Evolutionary conservation across 2,113 vertebrate species (phyloP), one percentile per base, ranked within the genome.

Genomic region (Trachemys scripta): DNA sequence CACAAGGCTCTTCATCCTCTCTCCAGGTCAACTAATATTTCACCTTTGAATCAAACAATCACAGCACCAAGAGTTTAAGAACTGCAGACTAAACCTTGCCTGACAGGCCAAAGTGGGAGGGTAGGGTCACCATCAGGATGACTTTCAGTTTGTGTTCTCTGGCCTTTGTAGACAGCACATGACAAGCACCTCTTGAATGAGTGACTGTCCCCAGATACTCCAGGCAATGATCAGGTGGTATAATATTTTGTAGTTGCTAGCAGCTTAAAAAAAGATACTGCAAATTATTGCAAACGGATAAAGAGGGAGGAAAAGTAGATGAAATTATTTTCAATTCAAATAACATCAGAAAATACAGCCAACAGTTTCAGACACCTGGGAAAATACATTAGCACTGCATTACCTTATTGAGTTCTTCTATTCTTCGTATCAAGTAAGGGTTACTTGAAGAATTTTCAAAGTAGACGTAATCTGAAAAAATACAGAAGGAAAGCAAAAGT

Each of bases 371-470:
- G 92, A 94, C 65, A 49, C 10, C 51, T 45, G 25, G 90, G 13
- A 29, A 4, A 83, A 80, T 53, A 78, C 12, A 47, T 20, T 27
- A 47, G 35, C 42, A 27, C 25, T 42, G 10, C 92, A 91, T 95
- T 97, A 99, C 99, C 99, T 99, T 99, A 98, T 99, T 99, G 92
- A 99, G 99, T 92, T 99, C 99, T 98, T 99, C 99, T 98, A 99
- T 99, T 98, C 99, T 99, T 81, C 99, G 99, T 98, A 99, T 99
- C 98, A 99, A 98, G 98, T 99, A 99, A 0, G 99, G 99, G 98
- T 99, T 99, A 98, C 99, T 99, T 87, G 99, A 99, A 38, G 99
- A 99, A 96, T 99, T 99, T 98, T 99, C 99, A 5, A 99, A 99
- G 98, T 99, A 99, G 97, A 99, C 99, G 29, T 99, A 99, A 99